phyloP scores from a whole-genome alignment of 2,888 invertebrate species.

The Halictus quadricinctus region DNA sequence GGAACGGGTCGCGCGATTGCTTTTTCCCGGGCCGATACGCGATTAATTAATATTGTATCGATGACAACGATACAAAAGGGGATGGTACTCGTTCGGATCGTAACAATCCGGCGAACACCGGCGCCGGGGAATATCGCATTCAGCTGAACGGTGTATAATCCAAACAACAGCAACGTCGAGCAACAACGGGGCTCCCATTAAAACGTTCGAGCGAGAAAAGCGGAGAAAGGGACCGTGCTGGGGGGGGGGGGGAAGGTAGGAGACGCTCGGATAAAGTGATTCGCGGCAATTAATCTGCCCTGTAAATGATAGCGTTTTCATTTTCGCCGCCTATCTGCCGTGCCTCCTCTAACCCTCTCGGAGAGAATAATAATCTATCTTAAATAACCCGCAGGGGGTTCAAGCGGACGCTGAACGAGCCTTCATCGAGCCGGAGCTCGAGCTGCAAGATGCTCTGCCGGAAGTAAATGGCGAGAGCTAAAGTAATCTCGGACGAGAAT shows the following conservation, averaged over 20 bases:
- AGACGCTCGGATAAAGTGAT: slow-evolving; percentile 66
- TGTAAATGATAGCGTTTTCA: slow-evolving; percentile 81
- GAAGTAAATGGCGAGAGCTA: slow-evolving; percentile 68
- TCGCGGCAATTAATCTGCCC: slow-evolving; percentile 76
- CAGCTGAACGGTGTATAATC: slow-evolving; percentile 15
- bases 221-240: slow-evolving; percentile 22
- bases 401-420: slow-evolving; percentile 60
- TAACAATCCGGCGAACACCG: neutral
- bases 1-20: neutral
- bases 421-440: slow-evolving; percentile 27
- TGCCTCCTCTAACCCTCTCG: slow-evolving; percentile 41
- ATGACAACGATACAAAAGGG: neutral
- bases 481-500: slow-evolving; percentile 79
- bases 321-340: slow-evolving; percentile 72
- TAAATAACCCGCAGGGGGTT: slow-evolving; percentile 79
- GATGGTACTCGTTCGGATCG: neutral
- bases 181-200: slow-evolving; percentile 43
- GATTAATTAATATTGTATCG: slow-evolving; percentile 10
- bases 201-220: slow-evolving; percentile 35
- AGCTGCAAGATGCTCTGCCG: slow-evolving; percentile 58
- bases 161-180: slow-evolving; percentile 5
- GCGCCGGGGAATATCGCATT: slow-evolving; percentile 3
- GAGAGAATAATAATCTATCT: slow-evolving; percentile 79
- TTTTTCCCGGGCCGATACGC: neutral
- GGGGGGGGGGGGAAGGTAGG: neutral